Base-by-base conservation (phyloP, 1,140 invertebrate genomes). In the Caerostris darwini region DNA sequence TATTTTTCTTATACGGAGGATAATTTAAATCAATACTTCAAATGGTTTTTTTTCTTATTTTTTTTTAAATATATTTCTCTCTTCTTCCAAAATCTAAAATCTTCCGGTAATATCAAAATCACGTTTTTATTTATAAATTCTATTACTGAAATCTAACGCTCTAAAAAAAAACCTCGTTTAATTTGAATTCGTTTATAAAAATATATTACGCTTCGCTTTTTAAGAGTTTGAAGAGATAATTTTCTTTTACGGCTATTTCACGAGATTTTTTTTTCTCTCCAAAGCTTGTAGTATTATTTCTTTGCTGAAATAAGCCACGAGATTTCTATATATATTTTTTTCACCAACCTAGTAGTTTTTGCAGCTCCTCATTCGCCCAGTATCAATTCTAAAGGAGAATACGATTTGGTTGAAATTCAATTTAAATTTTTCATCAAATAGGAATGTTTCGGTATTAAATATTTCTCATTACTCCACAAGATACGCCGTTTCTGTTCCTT, bases 381-480 rank as follows among this genome's bases (percentile, higher is more conserved):
- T 53, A 77, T 10, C 34, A 77, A 34, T 34, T 77, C 19, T 7
- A 77, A 34, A 3, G 34, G 12, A 53, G 34, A 50, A 77, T 50
- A 77, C 69, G 69, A 77, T 77, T 77, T 77, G 12, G 19, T 34
- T 34, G 69, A 77, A 77, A 10, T 77, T 77, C 34, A 53, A 77
- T 77, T 77, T 77, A 53, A 77, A 77, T 77, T 77, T 77, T 77
- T 77, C 69, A 77, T 77, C 69, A 53, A 8, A 61, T 61, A 61
- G 59, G 59, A 61, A 61, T 77, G 7, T 77, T 12, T 34, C 69
- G 8, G 69, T 50, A 77, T 77, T 77, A 77, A 77, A 77, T 77
- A 77, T 77, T 77, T 77, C 69, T 77, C 69, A 77, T 77, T 77
- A 77, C 69, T 8, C 50, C 17, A 3, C 7, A 53, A 34, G 12